phyloP scores from a whole-genome alignment of 2,888 invertebrate species.

The Chrysolina oricalcia region DNA sequence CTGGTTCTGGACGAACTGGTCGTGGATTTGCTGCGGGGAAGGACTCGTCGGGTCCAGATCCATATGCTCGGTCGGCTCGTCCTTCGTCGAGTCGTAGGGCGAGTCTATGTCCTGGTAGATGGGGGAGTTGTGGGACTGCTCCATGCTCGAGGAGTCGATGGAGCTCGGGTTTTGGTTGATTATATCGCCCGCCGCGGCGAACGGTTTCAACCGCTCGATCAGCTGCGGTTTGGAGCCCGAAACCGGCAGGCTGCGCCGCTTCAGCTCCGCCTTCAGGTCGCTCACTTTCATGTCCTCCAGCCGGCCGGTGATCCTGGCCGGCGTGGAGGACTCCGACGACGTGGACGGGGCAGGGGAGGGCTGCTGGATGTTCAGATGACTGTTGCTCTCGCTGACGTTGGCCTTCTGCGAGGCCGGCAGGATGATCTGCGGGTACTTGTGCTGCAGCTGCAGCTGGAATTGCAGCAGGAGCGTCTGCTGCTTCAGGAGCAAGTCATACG shows the following conservation, averaged over 20 bases:
- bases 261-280: slow-evolving; percentile 94
- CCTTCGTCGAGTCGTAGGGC: slow-evolving; percentile 61
- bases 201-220: slow-evolving; percentile 91
- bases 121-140: slow-evolving; percentile 71
- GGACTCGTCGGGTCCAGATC: slow-evolving; percentile 73
- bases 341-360: slow-evolving; percentile 70
- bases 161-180: slow-evolving; percentile 59
- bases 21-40: slow-evolving; percentile 62
- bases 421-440: slow-evolving; percentile 88
- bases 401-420: slow-evolving; percentile 81
- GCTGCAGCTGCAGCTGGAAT: slow-evolving; percentile 87
- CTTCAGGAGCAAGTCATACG: slow-evolving; percentile 92
- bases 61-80: slow-evolving; percentile 63
- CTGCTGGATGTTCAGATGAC: slow-evolving; percentile 53
- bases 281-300: slow-evolving; percentile 97
- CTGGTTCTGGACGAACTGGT: slow-evolving; percentile 53
- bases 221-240: slow-evolving; percentile 97
- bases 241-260: slow-evolving; percentile 93
- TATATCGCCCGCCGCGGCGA: slow-evolving; percentile 66
- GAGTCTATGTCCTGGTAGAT: slow-evolving; percentile 70
- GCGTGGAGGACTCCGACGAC: slow-evolving; percentile 69
- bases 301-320: slow-evolving; percentile 76
- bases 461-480: slow-evolving; percentile 95
- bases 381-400: slow-evolving; percentile 39
- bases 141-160: slow-evolving; percentile 68